Conservation (phyloP, 2,113 vertebrate genomes). For the Centrocercus urophasianus region DNA sequence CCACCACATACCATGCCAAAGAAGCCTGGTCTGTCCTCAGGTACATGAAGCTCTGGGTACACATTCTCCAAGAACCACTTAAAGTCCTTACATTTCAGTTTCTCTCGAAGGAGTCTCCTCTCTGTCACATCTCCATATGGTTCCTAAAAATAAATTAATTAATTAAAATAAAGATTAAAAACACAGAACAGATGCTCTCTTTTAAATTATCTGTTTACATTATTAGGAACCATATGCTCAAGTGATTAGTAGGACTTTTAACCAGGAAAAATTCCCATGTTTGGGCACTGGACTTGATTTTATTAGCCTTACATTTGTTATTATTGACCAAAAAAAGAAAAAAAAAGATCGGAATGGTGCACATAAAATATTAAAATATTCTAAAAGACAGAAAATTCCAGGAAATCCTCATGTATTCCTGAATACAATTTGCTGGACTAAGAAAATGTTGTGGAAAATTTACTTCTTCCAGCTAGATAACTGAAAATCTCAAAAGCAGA, state of each 20-base stretch:
- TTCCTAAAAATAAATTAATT: constrained; percentile 79
- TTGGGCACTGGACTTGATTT: constrained; percentile 51
- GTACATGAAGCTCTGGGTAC: constrained; percentile 91
- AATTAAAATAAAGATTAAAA: not conserved
- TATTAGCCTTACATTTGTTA: constrained; percentile 22
- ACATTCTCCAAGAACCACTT: constrained; percentile 93
- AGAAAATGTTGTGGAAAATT: not conserved
- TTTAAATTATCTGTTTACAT: constrained; percentile 45
- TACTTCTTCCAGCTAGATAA: not conserved
- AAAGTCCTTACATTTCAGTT: constrained; percentile 91
- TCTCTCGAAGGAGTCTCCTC: constrained; percentile 83
- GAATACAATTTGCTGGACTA: not conserved
- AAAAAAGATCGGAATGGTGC: not conserved
- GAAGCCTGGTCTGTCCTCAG: constrained; percentile 88
- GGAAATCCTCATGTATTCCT: not conserved
- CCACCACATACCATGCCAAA: constrained; percentile 92
- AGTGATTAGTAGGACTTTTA: constrained; percentile 23
- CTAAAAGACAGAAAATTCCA: not conserved
- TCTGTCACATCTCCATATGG: constrained; percentile 93
- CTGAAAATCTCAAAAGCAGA: not conserved
- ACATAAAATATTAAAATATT: not conserved
- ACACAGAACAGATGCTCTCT: constrained; percentile 39
- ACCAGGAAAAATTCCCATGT: constrained; percentile 26
- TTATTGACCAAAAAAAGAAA: constrained; percentile 18
- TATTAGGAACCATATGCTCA: constrained; percentile 47